A percentile compares a stretch with the other conserved stretches of the same genome.
Evolutionary conservation across 2,888 invertebrate species (phyloP).

Genomic region (Sepioteuthis lessoniana): DNA sequence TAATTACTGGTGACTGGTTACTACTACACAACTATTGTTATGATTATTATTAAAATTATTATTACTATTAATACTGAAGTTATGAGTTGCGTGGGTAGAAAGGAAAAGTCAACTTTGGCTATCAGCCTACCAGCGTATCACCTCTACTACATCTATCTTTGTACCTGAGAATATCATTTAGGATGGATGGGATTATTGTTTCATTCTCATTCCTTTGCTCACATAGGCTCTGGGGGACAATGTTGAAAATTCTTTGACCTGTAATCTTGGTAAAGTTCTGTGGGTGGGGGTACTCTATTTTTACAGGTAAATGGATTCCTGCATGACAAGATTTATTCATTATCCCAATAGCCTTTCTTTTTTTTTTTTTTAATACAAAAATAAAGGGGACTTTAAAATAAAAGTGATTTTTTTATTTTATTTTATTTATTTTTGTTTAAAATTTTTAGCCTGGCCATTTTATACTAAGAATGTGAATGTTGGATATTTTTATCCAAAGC

Average conservation of each 20-base stretch:
- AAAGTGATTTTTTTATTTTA: not conserved
- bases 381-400: not conserved
- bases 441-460: too few relatives aligned
- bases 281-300: not conserved
- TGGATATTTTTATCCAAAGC: too few relatives aligned
- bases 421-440: not conserved
- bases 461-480: too few relatives aligned
- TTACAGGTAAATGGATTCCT: not conserved
- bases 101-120: not conserved
- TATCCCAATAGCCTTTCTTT: not conserved
- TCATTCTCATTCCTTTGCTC: not conserved
- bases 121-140: not conserved
- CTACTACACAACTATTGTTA: not conserved
- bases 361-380: not conserved
- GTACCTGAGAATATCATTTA: not conserved
- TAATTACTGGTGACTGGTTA: conserved; percentile 41
- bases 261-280: not conserved
- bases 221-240: not conserved
- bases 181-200: not conserved
- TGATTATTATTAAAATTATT: conserved; percentile 41
- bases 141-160: conserved; percentile 35
- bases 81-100: conserved; percentile 24
- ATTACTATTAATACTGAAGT: conserved; percentile 25
- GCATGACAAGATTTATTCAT: not conserved
- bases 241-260: not conserved